Base-by-base conservation (phyloP, 2,888 invertebrate species). In the Chrysolina haemoptera region DNA sequence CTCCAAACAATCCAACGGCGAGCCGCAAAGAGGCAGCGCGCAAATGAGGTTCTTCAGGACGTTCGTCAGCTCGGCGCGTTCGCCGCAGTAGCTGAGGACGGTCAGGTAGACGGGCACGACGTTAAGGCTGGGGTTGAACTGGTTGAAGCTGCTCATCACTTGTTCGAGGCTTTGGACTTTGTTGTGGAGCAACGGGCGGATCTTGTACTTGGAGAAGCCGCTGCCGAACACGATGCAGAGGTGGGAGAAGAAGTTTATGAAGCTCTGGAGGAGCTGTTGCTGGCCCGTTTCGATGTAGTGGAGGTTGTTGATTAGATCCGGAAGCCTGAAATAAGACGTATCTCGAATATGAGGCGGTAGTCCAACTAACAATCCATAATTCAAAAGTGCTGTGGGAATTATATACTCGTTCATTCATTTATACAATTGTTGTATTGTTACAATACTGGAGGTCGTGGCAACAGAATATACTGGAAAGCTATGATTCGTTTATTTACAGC, bases 151-250 rank as follows among this genome's bases (percentile, higher is more conserved):
- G 79, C 91, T 90, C 83, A 93, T 89, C 82, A 91, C 90, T 78
- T 90, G 90, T 84, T 93, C 93, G 73, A 94, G 86, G 77, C 89
- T 90, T 65, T 88, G 86, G 71, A 94, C 89, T 53, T 91, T 90
- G 18, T 90, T 88, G 68, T 88, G 87, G 81, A 94, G 91, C 66
- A 91, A 85, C 16, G 91, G 90, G 80, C 90, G 90, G 65, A 94
- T 85, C 84, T 91, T 89, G 22, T 87, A 86, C 69, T 85, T 86
- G 0, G 92, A 91, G 84, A 95, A 93, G 53, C 90, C 89, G 75
- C 89, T 88, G 9, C 94, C 94, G 84, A 95, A 94, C 70, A 92
- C 91, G 22, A 91, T 89, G 79, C 93, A 92, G 66, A 93, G 87
- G 40, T 89, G 89, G 62, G 89, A 89, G 81, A 92, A 90, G 72